A percentile compares a stretch with the other conserved stretches of the same genome.
phyloP scores from a whole-genome alignment of 2,888 invertebrate species.

The Yponomeuta sedellus region DNA sequence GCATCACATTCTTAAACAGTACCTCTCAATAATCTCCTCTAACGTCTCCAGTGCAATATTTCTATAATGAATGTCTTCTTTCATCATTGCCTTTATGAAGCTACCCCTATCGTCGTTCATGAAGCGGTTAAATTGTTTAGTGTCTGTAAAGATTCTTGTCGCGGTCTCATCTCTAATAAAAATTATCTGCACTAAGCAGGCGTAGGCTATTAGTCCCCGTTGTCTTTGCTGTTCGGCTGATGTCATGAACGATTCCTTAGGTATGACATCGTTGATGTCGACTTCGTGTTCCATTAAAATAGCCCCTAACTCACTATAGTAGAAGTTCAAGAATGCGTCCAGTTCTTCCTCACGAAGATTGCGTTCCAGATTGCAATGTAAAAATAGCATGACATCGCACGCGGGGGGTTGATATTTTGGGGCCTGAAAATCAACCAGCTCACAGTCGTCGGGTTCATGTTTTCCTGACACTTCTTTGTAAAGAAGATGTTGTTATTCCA shows the following conservation, averaged over 20 bases:
- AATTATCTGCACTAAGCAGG: conserved; percentile 68
- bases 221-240: conserved; percentile 67
- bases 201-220: conserved; percentile 74
- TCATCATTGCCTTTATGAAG: conserved; percentile 74
- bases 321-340: conserved; percentile 67
- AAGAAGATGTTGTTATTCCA: conserved; percentile 81
- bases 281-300: conserved; percentile 57
- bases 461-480: conserved; percentile 36
- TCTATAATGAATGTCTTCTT: conserved; percentile 63
- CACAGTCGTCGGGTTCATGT: conserved; percentile 69
- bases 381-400: conserved; percentile 76
- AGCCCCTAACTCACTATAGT: conserved; percentile 66
- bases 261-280: conserved; percentile 50
- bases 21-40: conserved; percentile 72
- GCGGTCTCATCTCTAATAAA: conserved; percentile 71
- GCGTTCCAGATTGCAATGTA: conserved; percentile 72
- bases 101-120: conserved; percentile 68
- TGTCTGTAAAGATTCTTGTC: conserved; percentile 58
- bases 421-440: conserved; percentile 83
- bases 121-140: conserved; percentile 73
- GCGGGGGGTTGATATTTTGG: conserved; percentile 81
- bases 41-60: conserved; percentile 70
- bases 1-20: conserved; percentile 31
- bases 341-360: conserved; percentile 68
- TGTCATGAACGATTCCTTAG: conserved; percentile 54